Percentiles rank a stretch among this genome's conserved stretches.
These are phyloP conservation scores for Crocidura indochinensis DNA, from an alignment of 2,797 vertebrate species.

Conservation along the genomic window DNA sequence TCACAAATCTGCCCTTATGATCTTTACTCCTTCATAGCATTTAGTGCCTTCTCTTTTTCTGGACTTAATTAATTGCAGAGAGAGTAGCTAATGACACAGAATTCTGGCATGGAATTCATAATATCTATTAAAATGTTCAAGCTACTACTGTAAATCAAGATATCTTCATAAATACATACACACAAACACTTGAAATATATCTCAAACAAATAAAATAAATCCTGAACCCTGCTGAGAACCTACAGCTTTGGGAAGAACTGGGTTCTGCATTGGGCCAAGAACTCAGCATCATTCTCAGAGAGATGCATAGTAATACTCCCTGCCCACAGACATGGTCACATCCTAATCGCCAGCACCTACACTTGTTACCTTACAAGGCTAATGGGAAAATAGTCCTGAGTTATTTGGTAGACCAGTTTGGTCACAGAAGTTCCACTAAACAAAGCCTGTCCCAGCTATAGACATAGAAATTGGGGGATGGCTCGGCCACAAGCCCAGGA, in stretches of 20 bases:
- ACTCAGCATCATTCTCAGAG: not conserved
- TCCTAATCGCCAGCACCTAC: no score
- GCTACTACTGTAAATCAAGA: slow-evolving; percentile 39
- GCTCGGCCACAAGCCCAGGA: not conserved
- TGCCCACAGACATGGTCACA: no score
- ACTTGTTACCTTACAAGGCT: no score
- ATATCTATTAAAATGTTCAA: slow-evolving; percentile 47
- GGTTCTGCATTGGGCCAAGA: not conserved
- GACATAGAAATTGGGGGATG: not conserved
- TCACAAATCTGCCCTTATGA: not conserved
- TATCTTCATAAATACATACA: slow-evolving; percentile 21
- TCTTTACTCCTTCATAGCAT: not conserved
- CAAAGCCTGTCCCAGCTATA: not conserved
- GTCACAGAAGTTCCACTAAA: not conserved
- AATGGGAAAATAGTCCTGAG: no score
- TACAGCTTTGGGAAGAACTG: slow-evolving; percentile 27
- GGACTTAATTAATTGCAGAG: not conserved
- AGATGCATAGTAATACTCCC: not conserved
- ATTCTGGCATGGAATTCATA: slow-evolving; percentile 42
- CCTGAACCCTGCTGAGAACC: slow-evolving; percentile 8
- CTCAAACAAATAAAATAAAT: slow-evolving; percentile 49
- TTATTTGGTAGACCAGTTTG: no score
- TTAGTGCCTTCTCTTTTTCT: not conserved
- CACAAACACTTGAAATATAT: slow-evolving; percentile 9
- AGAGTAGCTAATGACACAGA: slow-evolving; percentile 52